Conservation (phyloP, 2,888 invertebrate species). For the Chloroclystis v-ata region DNA sequence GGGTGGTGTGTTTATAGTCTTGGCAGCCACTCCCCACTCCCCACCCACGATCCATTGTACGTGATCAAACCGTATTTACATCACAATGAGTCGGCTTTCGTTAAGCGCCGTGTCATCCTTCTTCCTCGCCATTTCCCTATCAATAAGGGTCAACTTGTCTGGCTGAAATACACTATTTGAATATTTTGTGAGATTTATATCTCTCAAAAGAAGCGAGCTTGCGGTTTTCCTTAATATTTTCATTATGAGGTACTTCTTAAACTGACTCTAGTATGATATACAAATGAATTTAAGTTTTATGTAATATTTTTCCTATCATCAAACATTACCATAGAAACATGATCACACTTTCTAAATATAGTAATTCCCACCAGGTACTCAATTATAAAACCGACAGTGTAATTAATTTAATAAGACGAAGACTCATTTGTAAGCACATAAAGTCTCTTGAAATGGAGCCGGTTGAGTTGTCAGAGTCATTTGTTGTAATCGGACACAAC, state of each 20-base stretch:
- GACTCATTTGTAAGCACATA: constrained; percentile 19
- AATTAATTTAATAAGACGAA: constrained; percentile 13
- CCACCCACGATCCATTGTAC: constrained; percentile 64
- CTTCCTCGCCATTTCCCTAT: constrained; percentile 24
- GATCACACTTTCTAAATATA: background rate
- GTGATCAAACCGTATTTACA: constrained; percentile 71
- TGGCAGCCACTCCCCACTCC: constrained; percentile 53
- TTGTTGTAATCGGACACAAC: constrained; percentile 27
- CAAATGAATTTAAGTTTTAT: no score
- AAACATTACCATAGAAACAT: background rate
- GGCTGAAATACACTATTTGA: constrained; percentile 1
- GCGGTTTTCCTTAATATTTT: background rate
- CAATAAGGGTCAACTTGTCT: constrained; percentile 18
- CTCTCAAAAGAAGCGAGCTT: background rate
- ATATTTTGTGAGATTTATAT: background rate
- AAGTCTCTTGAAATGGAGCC: constrained; percentile 20
- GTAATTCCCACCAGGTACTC: background rate
- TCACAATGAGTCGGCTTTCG: constrained; percentile 66
- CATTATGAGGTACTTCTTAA: background rate
- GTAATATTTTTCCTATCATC: no score
- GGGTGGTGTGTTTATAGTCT: constrained; percentile 54
- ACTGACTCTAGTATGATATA: no score
- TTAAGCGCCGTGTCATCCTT: constrained; percentile 56
- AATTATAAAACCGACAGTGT: background rate
- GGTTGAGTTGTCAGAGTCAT: constrained; percentile 21